Evolutionary conservation across 1,140 invertebrate genomes (phyloP).

Genomic region (Antheraea mylitta): DNA sequence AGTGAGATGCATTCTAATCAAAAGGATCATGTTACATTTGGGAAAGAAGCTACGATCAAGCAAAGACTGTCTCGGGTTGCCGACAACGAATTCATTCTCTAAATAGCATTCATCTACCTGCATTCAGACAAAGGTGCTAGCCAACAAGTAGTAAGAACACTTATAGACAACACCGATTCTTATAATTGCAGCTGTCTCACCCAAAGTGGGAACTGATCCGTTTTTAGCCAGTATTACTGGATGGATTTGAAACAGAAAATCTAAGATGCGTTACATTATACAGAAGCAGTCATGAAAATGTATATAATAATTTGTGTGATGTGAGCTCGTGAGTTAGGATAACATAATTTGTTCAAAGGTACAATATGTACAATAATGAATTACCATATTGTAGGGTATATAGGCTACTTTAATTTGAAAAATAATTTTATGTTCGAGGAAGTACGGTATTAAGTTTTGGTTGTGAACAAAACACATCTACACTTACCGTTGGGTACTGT

Average conservation of each 20-base stretch:
- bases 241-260: conserved; percentile 75
- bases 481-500: conserved; percentile 95
- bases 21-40: background rate
- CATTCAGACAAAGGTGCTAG: conserved; percentile 73
- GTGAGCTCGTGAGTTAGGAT: background rate
- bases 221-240: conserved; percentile 87
- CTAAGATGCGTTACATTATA: conserved; percentile 58
- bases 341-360: background rate
- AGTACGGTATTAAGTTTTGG: background rate
- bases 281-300: background rate
- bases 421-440: background rate
- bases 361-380: background rate
- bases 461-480: background rate
- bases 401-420: background rate
- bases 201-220: conserved; percentile 85
- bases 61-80: conserved; percentile 56
- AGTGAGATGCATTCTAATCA: background rate
- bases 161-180: conserved; percentile 71
- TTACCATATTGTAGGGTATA: background rate
- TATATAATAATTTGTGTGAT: background rate
- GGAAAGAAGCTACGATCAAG: conserved; percentile 4
- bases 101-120: conserved; percentile 74
- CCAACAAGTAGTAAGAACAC: conserved; percentile 66
- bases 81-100: conserved; percentile 61
- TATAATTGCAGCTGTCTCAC: conserved; percentile 82